These are phyloP conservation scores for Diaprepes abbreviatus DNA, from an alignment of 2,888 invertebrate genomes.

Conservation along the genomic window DNA sequence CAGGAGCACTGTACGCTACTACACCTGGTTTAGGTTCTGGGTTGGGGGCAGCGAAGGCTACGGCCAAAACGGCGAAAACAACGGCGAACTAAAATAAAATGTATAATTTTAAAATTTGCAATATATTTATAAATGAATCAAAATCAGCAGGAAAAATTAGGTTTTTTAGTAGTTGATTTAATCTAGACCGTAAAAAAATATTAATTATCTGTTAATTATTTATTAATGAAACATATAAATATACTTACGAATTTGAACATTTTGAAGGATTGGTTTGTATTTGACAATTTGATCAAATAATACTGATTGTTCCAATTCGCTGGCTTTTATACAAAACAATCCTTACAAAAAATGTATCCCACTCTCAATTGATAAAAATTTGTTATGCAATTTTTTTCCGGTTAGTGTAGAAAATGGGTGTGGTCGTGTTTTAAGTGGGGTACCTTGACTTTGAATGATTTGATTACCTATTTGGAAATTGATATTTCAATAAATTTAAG, in stretches of 20 bases:
- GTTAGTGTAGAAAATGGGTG: constrained; percentile 17
- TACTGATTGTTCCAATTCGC: neutral
- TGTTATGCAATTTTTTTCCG: no score
- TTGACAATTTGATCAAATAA: constrained; percentile 22
- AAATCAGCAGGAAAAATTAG: no score
- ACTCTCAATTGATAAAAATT: neutral
- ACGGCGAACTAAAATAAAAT: constrained; percentile 41
- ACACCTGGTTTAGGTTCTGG: constrained; percentile 31
- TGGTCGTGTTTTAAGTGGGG: no score
- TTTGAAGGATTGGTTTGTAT: constrained; percentile 16
- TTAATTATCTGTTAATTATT: no score
- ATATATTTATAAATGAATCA: no score
- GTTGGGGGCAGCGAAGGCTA: constrained; percentile 44
- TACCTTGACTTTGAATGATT: no score
- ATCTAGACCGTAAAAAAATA: no score
- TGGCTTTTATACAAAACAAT: constrained; percentile 8
- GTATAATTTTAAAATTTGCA: no score
- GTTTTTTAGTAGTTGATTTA: no score
- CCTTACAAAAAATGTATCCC: neutral
- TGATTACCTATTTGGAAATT: no score
- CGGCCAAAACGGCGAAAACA: constrained; percentile 46
- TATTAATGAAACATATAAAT: no score
- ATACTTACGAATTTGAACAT: constrained; percentile 42
- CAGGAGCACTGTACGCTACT: constrained; percentile 40
- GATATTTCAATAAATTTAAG: no score